Evolutionary conservation across 2,797 vertebrate genomes (phyloP).

Genomic region (Meriones psammophilus): DNA sequence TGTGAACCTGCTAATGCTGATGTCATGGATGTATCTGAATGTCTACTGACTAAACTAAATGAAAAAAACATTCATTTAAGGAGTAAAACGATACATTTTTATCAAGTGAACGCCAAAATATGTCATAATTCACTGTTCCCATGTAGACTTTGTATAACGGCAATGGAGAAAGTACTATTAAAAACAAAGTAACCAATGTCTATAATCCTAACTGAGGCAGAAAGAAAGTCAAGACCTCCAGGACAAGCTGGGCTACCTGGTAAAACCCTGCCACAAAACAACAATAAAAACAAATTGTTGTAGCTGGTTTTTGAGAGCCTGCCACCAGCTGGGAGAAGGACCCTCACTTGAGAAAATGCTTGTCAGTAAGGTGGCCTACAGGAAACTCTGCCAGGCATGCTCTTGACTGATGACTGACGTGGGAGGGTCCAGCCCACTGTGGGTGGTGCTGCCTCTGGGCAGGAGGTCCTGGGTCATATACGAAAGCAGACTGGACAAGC

Average conservation of each 20-base stretch:
- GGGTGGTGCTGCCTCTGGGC: background rate
- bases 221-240: background rate
- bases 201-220: background rate
- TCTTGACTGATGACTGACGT: no score
- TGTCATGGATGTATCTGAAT: background rate
- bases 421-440: background rate
- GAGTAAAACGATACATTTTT: background rate
- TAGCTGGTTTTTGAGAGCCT: no score
- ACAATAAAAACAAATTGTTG: background rate
- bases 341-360: background rate
- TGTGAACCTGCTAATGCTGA: background rate
- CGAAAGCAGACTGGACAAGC: background rate
- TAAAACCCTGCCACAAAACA: background rate
- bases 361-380: background rate
- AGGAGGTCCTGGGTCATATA: background rate
- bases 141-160: background rate
- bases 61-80: background rate
- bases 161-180: background rate
- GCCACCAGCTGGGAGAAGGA: no score
- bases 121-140: background rate
- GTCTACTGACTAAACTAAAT: background rate
- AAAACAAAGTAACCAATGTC: background rate
- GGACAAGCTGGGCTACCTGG: background rate
- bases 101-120: background rate
- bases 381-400: background rate